Base-by-base conservation (phyloP, 2,888 invertebrate genomes). In the Athetis lepigone region DNA sequence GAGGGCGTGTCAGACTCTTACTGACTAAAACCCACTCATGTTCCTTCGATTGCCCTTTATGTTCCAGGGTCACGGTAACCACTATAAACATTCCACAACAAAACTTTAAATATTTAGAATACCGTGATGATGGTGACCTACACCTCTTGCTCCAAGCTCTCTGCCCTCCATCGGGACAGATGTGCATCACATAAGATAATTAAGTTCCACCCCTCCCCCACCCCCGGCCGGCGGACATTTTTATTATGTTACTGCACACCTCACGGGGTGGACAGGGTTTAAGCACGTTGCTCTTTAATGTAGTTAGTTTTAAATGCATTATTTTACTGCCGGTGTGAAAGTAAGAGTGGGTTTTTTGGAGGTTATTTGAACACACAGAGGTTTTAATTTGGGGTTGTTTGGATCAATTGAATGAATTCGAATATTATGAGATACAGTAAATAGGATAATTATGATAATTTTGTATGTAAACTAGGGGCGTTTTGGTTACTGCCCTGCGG, bases 141-240 rank as follows among this genome's bases (percentile, higher is more conserved):
- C 13, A 33, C 13, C 11, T 33, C 33, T 33, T 13, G 33, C 13
- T 33, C n/a, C n/a, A n/a, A n/a, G 33, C 33, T 33, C 11, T 3
- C 16, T 23, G 9, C 11, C 16, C n/a, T 13, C 13, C 6, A 21
- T 19, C 11, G 9, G 50, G 43, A 23, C 37, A 47, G 55, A 39
- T 36, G 47, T 36, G 56, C 61, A 70, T 69, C 71, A 67, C 61
- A 70, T 57, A 65, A 70, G 69, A 56, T 79, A 81, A 85, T 82
- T 73, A 77, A 68, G 73, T 81, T 77, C 2, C 37, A 13, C 16
- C 9, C 19, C 8, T 0, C 18, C n/a, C 29, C n/a, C 7, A 13
- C 45, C 21, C 13, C 2, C 19, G 11, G 13, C 33, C 33, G 13
- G 4, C 57, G 69, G 63, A 42, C 55, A 45, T 60, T 69, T 76